These are phyloP conservation scores for Cephus sareptanus DNA, from an alignment of 2,888 invertebrate genomes.

Conservation along the genomic window DNA sequence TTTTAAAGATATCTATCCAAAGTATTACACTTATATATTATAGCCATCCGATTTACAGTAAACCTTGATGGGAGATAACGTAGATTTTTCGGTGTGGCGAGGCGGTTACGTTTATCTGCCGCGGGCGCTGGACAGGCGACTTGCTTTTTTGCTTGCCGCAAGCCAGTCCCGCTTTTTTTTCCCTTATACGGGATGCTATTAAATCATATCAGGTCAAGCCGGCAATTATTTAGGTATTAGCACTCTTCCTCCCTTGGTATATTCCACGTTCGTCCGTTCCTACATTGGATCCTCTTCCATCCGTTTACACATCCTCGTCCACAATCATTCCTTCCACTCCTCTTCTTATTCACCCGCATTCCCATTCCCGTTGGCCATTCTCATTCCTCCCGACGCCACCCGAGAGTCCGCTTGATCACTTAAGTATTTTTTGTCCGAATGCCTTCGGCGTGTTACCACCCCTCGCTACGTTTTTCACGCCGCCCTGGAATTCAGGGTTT, in stretches of 20 bases:
- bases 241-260: slow-evolving; percentile 35
- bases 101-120: slow-evolving; percentile 43
- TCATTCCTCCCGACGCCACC: background rate
- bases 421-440: slow-evolving; percentile 10
- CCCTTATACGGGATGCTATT: slow-evolving; percentile 39
- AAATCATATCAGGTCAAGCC: slow-evolving; percentile 59
- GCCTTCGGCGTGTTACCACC: background rate
- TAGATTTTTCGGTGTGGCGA: slow-evolving; percentile 2
- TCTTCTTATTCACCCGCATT: slow-evolving; percentile 1
- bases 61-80: background rate
- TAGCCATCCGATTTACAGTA: background rate
- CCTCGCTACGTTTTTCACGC: slow-evolving; percentile 5
- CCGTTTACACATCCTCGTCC: background rate
- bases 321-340: background rate
- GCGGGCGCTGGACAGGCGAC: slow-evolving; percentile 25
- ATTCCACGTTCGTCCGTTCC: background rate
- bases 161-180: slow-evolving; percentile 14
- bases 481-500: slow-evolving; percentile 1
- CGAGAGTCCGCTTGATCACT: slow-evolving; percentile 3
- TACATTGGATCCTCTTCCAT: background rate
- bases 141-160: slow-evolving; percentile 13
- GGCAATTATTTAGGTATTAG: slow-evolving; percentile 60
- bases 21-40: background rate
- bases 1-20: background rate
- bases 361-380: background rate